These are phyloP conservation scores for Mastigias papua DNA, from an alignment of 30 jellyfish, hydroid and myxozoan species.

Conservation along the genomic window DNA sequence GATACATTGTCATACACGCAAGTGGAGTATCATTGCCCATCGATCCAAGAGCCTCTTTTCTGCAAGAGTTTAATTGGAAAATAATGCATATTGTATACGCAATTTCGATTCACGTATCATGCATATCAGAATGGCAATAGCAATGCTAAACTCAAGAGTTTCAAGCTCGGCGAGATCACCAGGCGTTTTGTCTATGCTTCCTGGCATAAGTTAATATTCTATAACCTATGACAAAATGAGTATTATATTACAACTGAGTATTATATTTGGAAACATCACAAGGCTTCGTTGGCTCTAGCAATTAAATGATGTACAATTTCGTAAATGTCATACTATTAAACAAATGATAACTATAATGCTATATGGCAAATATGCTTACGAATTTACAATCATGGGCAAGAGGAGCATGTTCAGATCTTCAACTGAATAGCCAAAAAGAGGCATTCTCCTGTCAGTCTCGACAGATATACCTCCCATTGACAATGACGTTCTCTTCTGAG, in stretches of 20 bases:
- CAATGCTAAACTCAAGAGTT: no score
- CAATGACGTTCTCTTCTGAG: slow-evolving; percentile 50
- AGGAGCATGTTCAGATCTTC: slow-evolving; percentile 79
- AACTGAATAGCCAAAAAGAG: slow-evolving; percentile 79
- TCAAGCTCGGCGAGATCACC: no score
- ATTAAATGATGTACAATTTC: no score
- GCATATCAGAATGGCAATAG: no score
- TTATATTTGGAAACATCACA: no score
- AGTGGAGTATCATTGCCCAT: slow-evolving; percentile 87
- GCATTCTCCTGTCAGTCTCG: slow-evolving; percentile 80
- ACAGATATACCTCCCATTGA: slow-evolving; percentile 82
- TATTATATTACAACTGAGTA: no score
- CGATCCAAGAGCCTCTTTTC: slow-evolving; percentile 83
- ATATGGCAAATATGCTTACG: slow-evolving; percentile 42
- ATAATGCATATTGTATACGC: not conserved
- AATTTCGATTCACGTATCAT: no score
- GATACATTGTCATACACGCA: slow-evolving; percentile 82
- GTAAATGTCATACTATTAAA: no score
- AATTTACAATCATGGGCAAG: slow-evolving; percentile 71
- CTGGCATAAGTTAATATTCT: no score
- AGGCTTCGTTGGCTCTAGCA: no score
- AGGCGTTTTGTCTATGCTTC: no score
- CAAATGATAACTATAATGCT: not conserved
- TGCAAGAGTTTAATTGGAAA: not conserved
- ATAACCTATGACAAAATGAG: no score